These are phyloP conservation scores for Acronicta psi DNA, from an alignment of 2,888 invertebrate species.

Conservation along the genomic window DNA sequence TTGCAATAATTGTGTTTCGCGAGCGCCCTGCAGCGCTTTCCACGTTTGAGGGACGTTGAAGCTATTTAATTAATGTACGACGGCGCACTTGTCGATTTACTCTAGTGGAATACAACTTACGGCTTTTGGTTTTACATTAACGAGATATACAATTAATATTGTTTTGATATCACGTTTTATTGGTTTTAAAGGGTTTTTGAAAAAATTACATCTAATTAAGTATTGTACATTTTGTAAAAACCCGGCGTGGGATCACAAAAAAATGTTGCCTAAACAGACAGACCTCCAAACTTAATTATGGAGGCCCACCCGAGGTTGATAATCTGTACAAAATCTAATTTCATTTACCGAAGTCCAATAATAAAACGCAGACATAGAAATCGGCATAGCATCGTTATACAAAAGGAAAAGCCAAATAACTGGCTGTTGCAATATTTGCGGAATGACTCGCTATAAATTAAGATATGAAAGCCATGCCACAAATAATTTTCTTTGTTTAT, in stretches of 20 bases:
- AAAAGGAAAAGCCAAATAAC: conserved; percentile 33
- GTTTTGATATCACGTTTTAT: no score
- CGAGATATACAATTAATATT: neutral
- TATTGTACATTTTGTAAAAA: no score
- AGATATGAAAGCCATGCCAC: conserved; percentile 55
- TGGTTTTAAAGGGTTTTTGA: no score
- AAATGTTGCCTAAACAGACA: no score
- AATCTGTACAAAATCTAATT: neutral
- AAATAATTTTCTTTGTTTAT: conserved; percentile 52
- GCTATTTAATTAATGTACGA: conserved; percentile 25
- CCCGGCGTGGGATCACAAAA: no score
- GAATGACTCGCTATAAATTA: conserved; percentile 56
- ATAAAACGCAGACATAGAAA: conserved; percentile 21
- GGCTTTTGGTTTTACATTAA: neutral
- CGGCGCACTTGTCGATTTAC: conserved; percentile 7
- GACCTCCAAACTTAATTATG: no score
- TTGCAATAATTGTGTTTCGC: conserved; percentile 31
- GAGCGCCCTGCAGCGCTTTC: conserved; percentile 8
- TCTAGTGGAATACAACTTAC: neutral
- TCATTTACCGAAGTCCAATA: conserved; percentile 9
- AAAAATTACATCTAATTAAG: no score
- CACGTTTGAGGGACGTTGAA: conserved; percentile 18
- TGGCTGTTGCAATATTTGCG: conserved; percentile 44
- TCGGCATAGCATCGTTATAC: conserved; percentile 30
- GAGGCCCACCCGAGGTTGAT: no score